Base-by-base conservation (phyloP, 2,113 vertebrate genomes). In the Alces alces region DNA sequence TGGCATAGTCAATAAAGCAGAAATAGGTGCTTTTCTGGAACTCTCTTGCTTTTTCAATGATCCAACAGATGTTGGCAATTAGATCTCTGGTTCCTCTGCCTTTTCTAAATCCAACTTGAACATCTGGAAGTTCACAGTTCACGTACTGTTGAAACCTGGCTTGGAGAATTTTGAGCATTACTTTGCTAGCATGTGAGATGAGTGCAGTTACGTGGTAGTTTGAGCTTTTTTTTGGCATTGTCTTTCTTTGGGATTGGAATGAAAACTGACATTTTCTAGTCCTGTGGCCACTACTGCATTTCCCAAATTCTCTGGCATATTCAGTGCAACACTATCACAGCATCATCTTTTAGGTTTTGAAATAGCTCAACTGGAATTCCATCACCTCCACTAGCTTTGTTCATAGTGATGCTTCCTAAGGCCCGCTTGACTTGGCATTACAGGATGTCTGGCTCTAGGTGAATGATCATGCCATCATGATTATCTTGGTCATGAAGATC, bases 141-240 rank as follows among this genome's bases (percentile, higher is more conserved):
- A 36, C 0, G 0, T 11, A 70, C n/a, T 70, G 64, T 36, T 70
- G 64, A 70, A 70, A 5, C 64, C 1, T 36, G 17, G 17, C 17
- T 36, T 70, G 64, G 64, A 36, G 17, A 70, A 70, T 36, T 70
- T 70, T 70, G 17, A 70, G 64, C n/a, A 21, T 70, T 70, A 70
- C n/a, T 70, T 36, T 36, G 4, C n/a, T 70, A 70, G n/a, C 0
- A 0, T n/a, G 19, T 70, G 64, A 70, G 4, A 36, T 70, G 2
- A 36, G 17, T 70, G 17, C 2, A 21, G 4, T 36, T 70, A 11
- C 1, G 17, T 0, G 0, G n/a, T 11, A 36, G 17, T 21, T 70
- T 36, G 64, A 70, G 1, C 17, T 0, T 36, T n/a, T n/a, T 19
- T 66, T 36, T 70, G 9, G 64, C 17, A 70, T 36, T 70, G 19